phyloP scores from a whole-genome alignment of 1,140 invertebrate genomes.

The Bombus consobrinus region DNA sequence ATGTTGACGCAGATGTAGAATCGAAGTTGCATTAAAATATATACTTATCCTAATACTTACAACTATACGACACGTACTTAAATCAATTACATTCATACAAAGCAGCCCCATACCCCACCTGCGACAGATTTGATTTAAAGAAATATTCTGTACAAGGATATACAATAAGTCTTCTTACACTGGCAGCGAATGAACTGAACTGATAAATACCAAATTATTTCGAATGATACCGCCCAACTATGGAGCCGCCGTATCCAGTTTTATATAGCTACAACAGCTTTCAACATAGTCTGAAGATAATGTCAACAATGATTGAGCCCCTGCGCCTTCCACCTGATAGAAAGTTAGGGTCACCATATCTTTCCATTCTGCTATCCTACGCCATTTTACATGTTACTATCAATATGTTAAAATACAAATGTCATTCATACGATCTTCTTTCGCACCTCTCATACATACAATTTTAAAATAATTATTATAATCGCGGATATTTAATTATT shows the following conservation, averaged over 20 bases:
- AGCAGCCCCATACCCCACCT: slow-evolving; percentile 71
- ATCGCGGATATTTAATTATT: slow-evolving; percentile 79
- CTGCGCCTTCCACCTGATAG: slow-evolving; percentile 72
- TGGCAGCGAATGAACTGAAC: slow-evolving; percentile 75
- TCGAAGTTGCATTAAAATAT: slow-evolving; percentile 61
- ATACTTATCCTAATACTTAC: slow-evolving; percentile 70
- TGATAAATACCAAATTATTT: slow-evolving; percentile 66
- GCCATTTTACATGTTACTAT: slow-evolving; percentile 82
- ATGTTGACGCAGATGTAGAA: slow-evolving; percentile 64
- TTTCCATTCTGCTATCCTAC: slow-evolving; percentile 77
- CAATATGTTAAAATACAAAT: slow-evolving; percentile 84
- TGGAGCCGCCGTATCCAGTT: slow-evolving; percentile 47
- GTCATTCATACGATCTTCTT: slow-evolving; percentile 80
- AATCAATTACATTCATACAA: slow-evolving; percentile 68
- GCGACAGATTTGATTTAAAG: slow-evolving; percentile 64
- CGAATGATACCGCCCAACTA: slow-evolving; percentile 47
- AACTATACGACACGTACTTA: slow-evolving; percentile 66
- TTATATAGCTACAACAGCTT: slow-evolving; percentile 55
- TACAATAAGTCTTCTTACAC: slow-evolving; percentile 68
- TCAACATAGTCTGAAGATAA: slow-evolving; percentile 70
- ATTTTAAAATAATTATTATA: slow-evolving; percentile 82
- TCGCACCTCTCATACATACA: slow-evolving; percentile 79
- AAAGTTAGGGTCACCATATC: slow-evolving; percentile 68
- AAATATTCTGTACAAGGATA: slow-evolving; percentile 73
- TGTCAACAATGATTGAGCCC: slow-evolving; percentile 75